Evolutionary conservation across 2,113 vertebrate species (phyloP).

Genomic region (Nettapus auritus): DNA sequence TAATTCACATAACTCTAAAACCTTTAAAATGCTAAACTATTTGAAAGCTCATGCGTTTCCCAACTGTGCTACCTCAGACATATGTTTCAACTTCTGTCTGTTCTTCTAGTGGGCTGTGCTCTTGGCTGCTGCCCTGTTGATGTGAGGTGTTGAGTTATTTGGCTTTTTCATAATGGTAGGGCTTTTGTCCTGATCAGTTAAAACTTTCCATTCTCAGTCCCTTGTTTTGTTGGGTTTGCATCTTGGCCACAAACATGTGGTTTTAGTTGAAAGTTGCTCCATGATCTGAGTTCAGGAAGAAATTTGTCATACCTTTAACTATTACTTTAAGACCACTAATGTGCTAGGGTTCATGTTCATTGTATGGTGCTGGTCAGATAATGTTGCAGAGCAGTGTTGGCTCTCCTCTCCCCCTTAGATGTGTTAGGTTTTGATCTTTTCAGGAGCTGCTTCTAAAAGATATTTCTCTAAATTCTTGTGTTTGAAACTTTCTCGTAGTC

Average conservation of each 20-base stretch:
- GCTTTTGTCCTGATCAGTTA: not conserved
- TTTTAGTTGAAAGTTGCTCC: not conserved
- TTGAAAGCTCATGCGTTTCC: not conserved
- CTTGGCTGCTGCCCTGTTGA: not conserved
- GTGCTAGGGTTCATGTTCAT: fast-evolving
- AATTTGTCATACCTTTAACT: not conserved
- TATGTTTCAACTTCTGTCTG: not conserved
- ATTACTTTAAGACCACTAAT: not conserved
- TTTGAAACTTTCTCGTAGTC: not conserved
- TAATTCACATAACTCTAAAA: not conserved
- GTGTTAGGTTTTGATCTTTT: not conserved
- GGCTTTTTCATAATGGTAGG: not conserved
- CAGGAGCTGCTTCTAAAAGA: not conserved
- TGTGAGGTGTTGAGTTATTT: not conserved
- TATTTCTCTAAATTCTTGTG: not conserved
- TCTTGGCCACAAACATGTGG: not conserved
- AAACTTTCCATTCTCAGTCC: not conserved
- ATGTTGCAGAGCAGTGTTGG: not conserved
- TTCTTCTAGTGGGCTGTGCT: not conserved
- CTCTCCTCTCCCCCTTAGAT: not conserved
- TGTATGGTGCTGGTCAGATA: not conserved
- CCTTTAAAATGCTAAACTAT: not conserved
- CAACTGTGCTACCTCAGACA: not conserved
- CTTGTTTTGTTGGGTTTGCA: not conserved
- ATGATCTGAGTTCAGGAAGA: not conserved